These are phyloP conservation scores for Orbicella faveolata DNA, from an alignment of 64 coral and sea anemone species.

Conservation along the genomic window DNA sequence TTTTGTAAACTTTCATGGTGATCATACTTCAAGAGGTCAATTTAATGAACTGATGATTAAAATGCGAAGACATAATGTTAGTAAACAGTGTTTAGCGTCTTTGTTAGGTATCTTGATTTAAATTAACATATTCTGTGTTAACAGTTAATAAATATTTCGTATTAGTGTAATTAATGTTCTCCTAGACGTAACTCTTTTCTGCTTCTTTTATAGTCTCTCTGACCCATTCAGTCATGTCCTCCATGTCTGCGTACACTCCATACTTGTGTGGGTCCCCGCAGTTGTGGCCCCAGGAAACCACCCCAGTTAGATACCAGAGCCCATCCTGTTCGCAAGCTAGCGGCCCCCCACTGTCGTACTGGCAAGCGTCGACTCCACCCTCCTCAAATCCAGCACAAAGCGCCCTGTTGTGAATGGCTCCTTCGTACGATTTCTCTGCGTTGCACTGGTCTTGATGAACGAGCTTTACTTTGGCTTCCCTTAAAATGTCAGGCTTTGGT, in stretches of 20 bases:
- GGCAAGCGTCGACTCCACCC: constrained; percentile 68
- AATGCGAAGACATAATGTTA: too few species aligned
- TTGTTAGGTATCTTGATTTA: too few species aligned
- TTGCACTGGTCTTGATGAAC: constrained; percentile 64
- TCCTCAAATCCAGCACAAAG: constrained; percentile 65
- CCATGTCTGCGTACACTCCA: constrained; percentile 70
- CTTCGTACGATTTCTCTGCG: constrained; percentile 40
- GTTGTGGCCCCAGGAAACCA: constrained; percentile 67
- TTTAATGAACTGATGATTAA: too few species aligned
- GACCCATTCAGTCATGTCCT: constrained; percentile 49
- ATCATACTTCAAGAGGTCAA: too few species aligned
- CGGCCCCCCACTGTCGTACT: constrained; percentile 72
- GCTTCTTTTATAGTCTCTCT: not conserved
- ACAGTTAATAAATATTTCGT: too few species aligned
- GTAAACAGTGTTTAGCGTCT: too few species aligned
- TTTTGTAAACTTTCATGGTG: too few species aligned
- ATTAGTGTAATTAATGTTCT: too few species aligned
- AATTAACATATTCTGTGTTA: too few species aligned
- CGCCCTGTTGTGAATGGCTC: constrained; percentile 24
- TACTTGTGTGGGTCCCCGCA: constrained; percentile 64
- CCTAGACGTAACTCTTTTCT: not conserved
- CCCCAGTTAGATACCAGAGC: constrained; percentile 67
- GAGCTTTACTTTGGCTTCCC: constrained; percentile 53
- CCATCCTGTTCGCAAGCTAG: constrained; percentile 52
- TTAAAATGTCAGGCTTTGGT: constrained; percentile 46